A percentile compares a stretch with the other conserved stretches of the same genome.
Conservation (phyloP, 2,113 vertebrate genomes). For the Cromileptes altivelis region DNA sequence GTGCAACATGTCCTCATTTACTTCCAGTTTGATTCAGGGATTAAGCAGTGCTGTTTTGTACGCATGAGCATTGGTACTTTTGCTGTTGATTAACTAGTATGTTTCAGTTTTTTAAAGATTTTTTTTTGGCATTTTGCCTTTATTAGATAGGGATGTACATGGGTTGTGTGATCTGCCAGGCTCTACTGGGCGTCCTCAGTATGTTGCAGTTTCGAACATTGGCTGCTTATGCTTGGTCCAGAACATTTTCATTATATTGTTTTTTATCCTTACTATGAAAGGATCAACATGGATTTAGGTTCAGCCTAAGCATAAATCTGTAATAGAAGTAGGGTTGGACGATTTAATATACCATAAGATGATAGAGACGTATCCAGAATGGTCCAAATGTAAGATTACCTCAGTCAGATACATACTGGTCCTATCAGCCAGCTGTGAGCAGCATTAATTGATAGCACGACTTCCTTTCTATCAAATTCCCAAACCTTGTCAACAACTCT, state of each 20-base stretch:
- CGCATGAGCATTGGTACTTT: not conserved
- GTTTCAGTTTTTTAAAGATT: no score
- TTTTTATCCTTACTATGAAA: not conserved
- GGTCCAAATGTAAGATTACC: not conserved
- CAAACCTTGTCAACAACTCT: conserved; percentile 10
- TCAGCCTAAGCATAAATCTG: conserved; percentile 6
- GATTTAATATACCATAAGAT: not conserved
- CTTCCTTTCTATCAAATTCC: not conserved
- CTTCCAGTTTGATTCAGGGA: not conserved
- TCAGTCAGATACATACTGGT: conserved; percentile 1
- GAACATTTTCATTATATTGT: not conserved
- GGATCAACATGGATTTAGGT: not conserved
- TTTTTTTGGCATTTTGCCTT: no score
- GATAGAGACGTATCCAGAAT: not conserved
- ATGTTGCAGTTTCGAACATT: not conserved
- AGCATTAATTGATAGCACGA: not conserved
- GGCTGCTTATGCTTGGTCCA: not conserved
- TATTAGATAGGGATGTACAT: no score
- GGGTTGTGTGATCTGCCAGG: no score
- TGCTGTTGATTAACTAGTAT: not conserved
- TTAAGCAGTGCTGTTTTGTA: not conserved
- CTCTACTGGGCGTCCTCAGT: no score
- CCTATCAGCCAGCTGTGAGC: not conserved
- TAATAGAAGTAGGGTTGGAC: not conserved
- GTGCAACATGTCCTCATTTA: not conserved